Base-by-base conservation (phyloP, 2,888 invertebrate genomes). In the Dryadula phaetusa region DNA sequence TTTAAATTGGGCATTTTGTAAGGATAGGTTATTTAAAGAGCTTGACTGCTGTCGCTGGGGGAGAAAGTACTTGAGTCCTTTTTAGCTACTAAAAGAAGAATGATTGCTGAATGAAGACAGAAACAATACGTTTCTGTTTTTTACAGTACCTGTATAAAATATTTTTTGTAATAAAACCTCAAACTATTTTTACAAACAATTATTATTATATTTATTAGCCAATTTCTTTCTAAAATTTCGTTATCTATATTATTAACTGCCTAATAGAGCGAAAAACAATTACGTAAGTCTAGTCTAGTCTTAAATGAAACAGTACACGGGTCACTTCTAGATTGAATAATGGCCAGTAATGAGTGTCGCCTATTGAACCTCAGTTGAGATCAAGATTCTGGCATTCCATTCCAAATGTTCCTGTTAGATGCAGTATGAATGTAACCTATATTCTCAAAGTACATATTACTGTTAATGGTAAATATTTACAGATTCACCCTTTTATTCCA, bases 321-420 rank as follows among this genome's bases (percentile, higher is more conserved):
- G 47, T 49, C 64, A 58, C 54, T 46, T 32, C 58, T 58, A 40
- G 56, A 67, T 63, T 63, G 67, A 28, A 58, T 67, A 63, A 58
- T 67, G 32, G 54, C 12, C 22, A 49, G 52, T 63, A 58, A 67
- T 52, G 54, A 63, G 56, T 56, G 49, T 63, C 58, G 62, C 52
- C 63, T 42, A 34, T 67, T 63, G 49, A 63, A 67, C 52, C 67
- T 58, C 25, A 22, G 20, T 52, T 2, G 16, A 22, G 34, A 58
- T 52, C 62, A 37, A 49, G 42, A 58, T 64, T 20, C 58, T 42
- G 47, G n/a, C 60, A 60, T 44, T 60, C 28, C 44, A 42, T 14
- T 25, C 16, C 12, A 28, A n/a, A 49, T 49, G 1, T 49, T 25
- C 6, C 47, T 49, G 2, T 25, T 49, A 25, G 5, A 22, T 14